phyloP scores from a whole-genome alignment of 2,888 invertebrate genomes.

The Lasioglossum marginatum region DNA sequence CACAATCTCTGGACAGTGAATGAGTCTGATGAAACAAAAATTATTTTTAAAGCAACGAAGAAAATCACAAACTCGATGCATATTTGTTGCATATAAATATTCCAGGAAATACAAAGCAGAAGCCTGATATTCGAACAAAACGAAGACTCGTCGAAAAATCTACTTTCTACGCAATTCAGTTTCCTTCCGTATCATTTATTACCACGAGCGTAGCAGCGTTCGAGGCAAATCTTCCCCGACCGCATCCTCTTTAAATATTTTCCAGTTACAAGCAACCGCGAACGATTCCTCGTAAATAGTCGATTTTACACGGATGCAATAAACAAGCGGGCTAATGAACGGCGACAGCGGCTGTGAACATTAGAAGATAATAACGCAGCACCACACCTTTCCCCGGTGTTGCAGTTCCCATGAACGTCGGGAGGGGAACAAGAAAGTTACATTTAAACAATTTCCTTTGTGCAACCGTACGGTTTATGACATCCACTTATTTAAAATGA shows the following conservation, averaged over 20 bases:
- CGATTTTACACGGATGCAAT: conserved; percentile 40
- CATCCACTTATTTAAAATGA: not conserved
- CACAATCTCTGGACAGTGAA: too few species aligned
- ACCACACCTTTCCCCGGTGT: conserved; percentile 51
- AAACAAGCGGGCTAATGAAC: conserved; percentile 43
- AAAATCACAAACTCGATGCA: not conserved
- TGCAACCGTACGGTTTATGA: not conserved
- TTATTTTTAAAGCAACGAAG: not conserved
- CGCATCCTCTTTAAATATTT: not conserved
- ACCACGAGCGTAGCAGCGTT: not conserved
- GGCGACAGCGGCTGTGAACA: conserved; percentile 37
- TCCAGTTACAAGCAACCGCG: not conserved
- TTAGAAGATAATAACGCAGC: conserved; percentile 42
- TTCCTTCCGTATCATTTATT: not conserved
- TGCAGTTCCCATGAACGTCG: conserved; percentile 6
- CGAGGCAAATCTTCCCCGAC: not conserved
- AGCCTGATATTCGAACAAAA: not conserved
- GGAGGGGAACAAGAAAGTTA: not conserved
- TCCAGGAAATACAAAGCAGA: not conserved
- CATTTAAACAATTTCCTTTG: not conserved
- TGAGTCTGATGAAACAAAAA: too few species aligned
- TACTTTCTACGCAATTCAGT: not conserved
- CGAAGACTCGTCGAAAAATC: not conserved
- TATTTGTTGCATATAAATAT: not conserved
- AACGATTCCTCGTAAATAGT: conserved; percentile 52